phyloP scores from a whole-genome alignment of 2,888 invertebrate genomes.

The Aphidoletes aphidimyza region DNA sequence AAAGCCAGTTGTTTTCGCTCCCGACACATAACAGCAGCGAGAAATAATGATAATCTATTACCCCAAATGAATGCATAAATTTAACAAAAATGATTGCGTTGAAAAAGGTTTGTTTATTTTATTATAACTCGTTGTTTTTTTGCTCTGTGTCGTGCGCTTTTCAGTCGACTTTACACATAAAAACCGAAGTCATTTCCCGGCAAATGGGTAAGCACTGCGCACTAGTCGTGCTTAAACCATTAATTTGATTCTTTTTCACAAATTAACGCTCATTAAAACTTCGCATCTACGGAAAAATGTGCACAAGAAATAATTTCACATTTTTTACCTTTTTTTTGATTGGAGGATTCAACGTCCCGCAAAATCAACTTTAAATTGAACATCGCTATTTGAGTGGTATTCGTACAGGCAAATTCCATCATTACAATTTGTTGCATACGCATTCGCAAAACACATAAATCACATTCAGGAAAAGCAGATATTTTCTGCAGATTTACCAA shows the following conservation, averaged over 20 bases:
- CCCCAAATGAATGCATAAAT: slow-evolving; percentile 18
- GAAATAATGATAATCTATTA: slow-evolving; percentile 45
- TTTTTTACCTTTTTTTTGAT: not conserved
- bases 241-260: slow-evolving; percentile 43
- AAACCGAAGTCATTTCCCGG: not conserved
- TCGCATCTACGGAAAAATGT: not conserved
- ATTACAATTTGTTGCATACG: not conserved
- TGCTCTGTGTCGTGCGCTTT: not conserved
- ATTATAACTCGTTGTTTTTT: not conserved
- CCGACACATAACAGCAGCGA: not conserved
- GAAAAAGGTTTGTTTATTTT: not conserved
- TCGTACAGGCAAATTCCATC: not conserved
- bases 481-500: too few relatives aligned
- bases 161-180: not conserved
- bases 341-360: not conserved
- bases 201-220: slow-evolving; percentile 10
- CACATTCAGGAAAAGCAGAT: not conserved
- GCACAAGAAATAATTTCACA: not conserved
- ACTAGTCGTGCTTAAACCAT: not conserved
- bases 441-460: not conserved
- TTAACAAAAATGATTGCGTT: slow-evolving; percentile 21
- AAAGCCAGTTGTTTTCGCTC: not conserved
- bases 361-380: not conserved
- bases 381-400: not conserved
- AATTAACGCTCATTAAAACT: slow-evolving; percentile 46